Base-by-base conservation (phyloP, 2,113 vertebrate genomes). In the Antechinus stuartii region DNA sequence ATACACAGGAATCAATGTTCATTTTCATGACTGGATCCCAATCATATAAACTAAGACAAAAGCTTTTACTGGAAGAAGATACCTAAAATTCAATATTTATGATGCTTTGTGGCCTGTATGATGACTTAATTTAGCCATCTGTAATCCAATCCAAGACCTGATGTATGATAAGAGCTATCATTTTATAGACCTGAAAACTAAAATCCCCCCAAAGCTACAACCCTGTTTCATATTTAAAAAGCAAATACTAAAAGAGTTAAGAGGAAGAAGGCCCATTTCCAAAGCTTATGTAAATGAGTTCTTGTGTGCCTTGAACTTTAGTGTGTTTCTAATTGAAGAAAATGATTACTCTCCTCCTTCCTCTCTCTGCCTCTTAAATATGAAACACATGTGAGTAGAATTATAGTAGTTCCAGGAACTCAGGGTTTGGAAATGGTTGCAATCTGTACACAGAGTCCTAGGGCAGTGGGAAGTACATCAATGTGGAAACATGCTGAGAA, bases 361-460 rank as follows among this genome's bases (percentile, higher is more conserved):
- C n/a, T 96, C 94, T 95, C 95, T 89, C 90, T 42, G 90, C 91
- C 26, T 90, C 76, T 91, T 61, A 93, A 97, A 97, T 95, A 35
- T 90, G n/a, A 96, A 96, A 92, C 96, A 97, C 96, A 96, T 96
- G 95, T 96, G 68, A 97, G 52, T 50, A 94, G 89, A 53, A 96
- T 96, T 93, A 96, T 52, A 96, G 50, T 57, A 96, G 50, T 94
- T 92, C 91, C 90, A 52, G 90, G 92, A 96, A 92, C 95, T 52
- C 50, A 96, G 23, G 84, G 91, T 92, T 91, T 95, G 93, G 92
- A 97, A 97, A 47, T 27, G 30, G 94, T 47, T 94, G 42, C 94
- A 94, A 42, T 94, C 90, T 94, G 95, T n/a, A 94, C 26, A 61
- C 9, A 94, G n/a, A 93, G 76, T 84, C 93, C 90, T 92, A 97